Conservation (phyloP, 2,113 vertebrate species). For the Aspidoscelis tigris region DNA sequence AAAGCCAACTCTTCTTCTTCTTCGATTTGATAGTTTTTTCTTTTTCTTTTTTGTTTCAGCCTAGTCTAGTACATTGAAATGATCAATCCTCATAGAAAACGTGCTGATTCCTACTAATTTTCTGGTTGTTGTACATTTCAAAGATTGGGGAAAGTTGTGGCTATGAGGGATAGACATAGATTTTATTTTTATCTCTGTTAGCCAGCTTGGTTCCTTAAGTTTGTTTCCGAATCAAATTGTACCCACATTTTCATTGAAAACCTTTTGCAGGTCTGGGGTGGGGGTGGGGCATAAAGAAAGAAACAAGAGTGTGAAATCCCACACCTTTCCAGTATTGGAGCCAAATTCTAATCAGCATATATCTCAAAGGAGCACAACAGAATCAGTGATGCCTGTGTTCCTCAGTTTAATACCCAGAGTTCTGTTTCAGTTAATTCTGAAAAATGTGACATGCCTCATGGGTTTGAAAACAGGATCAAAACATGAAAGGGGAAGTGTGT, state of each 20-base stretch:
- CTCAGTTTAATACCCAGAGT: not conserved
- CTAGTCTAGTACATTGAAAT: constrained; percentile 35
- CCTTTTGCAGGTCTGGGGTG: not conserved
- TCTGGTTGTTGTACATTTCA: constrained; percentile 19
- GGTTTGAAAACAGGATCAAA: not conserved
- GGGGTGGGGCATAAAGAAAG: not conserved
- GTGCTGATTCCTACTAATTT: constrained; percentile 44
- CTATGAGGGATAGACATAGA: constrained; percentile 39
- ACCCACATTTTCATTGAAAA: not conserved
- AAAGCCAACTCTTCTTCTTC: no score
- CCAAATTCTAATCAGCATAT: not conserved
- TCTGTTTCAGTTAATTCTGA: not conserved
- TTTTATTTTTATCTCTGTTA: constrained; percentile 43
- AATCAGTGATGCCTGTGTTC: not conserved
- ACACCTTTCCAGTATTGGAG: not conserved
- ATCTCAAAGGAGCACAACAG: constrained; percentile 1
- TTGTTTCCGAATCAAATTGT: constrained; percentile 29
- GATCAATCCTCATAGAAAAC: constrained; percentile 22
- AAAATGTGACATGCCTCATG: not conserved
- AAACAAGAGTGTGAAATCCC: not conserved
- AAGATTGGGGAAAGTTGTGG: not conserved
- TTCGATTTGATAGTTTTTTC: not conserved
- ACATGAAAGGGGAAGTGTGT: not conserved
- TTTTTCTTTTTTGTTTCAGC: not conserved
- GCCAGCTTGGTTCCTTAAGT: constrained; percentile 51